Evolutionary conservation across 1,140 invertebrate species (phyloP).

Genomic region (Aphis gossypii): DNA sequence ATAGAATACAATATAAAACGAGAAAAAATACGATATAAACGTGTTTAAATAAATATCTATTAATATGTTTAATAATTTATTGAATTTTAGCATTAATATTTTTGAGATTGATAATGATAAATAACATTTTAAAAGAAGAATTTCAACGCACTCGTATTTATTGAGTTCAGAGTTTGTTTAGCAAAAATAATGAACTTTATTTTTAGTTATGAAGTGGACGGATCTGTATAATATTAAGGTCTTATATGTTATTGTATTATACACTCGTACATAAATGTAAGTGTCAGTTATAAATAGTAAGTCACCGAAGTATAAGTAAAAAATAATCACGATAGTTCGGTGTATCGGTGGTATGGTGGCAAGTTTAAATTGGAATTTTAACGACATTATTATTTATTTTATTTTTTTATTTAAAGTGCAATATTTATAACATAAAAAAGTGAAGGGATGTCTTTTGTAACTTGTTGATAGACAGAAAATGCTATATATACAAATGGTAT

Average conservation of each 20-base stretch:
- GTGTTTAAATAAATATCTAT: background rate
- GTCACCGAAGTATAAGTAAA: background rate
- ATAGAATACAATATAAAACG: background rate
- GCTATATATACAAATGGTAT: background rate
- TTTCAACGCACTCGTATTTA: background rate
- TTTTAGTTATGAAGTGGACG: constrained; percentile 29
- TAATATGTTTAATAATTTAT: background rate
- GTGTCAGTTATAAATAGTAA: background rate
- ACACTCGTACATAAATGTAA: background rate
- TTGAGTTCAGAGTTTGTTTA: background rate
- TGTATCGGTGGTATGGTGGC: background rate
- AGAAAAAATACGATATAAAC: background rate
- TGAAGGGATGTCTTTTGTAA: background rate
- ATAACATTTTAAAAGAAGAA: background rate
- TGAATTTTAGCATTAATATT: background rate
- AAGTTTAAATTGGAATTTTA: background rate
- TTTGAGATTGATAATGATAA: background rate
- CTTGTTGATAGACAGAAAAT: background rate
- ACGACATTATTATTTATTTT: background rate
- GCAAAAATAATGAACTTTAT: background rate
- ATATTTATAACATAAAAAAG: background rate
- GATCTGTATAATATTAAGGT: constrained; percentile 4
- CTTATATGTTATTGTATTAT: too few relatives aligned
- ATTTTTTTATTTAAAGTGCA: background rate
- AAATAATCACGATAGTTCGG: background rate